Conservation (phyloP, 2,113 vertebrate genomes). For the Bambusicola thoracicus region DNA sequence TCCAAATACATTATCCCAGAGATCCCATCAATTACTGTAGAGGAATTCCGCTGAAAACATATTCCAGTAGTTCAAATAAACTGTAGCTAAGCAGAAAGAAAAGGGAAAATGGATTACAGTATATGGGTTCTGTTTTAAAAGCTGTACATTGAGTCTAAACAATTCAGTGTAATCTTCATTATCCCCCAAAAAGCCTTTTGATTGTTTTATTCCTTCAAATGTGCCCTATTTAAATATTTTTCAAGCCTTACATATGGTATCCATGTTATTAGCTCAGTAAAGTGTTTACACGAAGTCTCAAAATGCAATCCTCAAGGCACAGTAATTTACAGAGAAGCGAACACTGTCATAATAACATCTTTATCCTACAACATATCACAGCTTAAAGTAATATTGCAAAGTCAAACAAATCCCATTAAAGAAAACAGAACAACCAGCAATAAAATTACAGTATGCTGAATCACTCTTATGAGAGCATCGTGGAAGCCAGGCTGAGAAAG, state of each 20-base stretch:
- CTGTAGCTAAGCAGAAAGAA: conserved; percentile 3
- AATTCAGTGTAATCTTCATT: conserved; percentile 67
- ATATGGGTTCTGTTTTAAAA: conserved; percentile 40
- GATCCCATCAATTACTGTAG: conserved; percentile 12
- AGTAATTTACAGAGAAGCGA: conserved; percentile 55
- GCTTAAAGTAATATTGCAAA: conserved; percentile 32
- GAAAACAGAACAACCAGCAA: conserved; percentile 35
- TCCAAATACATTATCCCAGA: conserved; percentile 44
- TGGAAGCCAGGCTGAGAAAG: not conserved
- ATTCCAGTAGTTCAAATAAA: conserved; percentile 11
- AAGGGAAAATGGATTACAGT: conserved; percentile 9
- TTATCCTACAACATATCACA: conserved; percentile 48
- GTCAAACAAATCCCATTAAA: conserved; percentile 60
- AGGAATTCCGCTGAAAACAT: conserved; percentile 41
- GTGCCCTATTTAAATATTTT: conserved; percentile 62
- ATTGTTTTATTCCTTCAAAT: conserved; percentile 73
- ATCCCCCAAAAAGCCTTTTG: conserved; percentile 66
- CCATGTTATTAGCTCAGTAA: conserved; percentile 65
- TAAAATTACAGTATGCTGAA: conserved; percentile 8
- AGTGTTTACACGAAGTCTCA: conserved; percentile 58
- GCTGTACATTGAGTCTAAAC: conserved; percentile 61
- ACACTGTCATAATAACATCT: conserved; percentile 61
- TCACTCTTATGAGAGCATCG: not conserved
- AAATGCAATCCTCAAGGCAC: conserved; percentile 58
- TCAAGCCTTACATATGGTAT: conserved; percentile 41